Base-by-base conservation (phyloP, 2,113 vertebrate species). In the Indicator indicator region DNA sequence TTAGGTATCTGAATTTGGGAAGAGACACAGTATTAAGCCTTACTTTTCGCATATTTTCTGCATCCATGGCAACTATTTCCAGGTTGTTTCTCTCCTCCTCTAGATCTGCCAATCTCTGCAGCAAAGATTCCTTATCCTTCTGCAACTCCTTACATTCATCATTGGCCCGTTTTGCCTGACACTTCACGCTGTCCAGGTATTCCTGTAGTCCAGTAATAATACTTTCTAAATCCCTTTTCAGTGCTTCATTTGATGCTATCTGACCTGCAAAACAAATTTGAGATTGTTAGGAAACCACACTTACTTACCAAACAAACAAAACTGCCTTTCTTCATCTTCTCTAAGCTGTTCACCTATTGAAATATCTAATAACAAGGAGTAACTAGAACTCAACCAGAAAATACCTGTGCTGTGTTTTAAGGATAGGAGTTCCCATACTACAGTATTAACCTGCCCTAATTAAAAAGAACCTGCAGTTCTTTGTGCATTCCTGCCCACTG, bases 171-270 rank as follows among this genome's bases (percentile, higher is more conserved):
- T 85, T 88, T 56, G 99, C 99, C 96, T 99, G 98, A 63, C 95
- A 94, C 90, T 98, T 99, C 42, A 99, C 96, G 11, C 97, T 97
- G 44, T 97, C 94, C 92, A 99, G 97, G 78, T 99, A 99, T 40
- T 99, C 98, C 90, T 99, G 99, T 48, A 99, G 96, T 18, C 99
- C 99, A 65, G 16, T 78, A 83, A 99, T 99, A 73, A 99, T 97
- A 23, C 98, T 97, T 97, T 99, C 98, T 85, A 99, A 95, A 83
- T 99, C 99, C 76, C 87, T 98, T 96, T 99, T 99, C 58, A 99
- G 97, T 18, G 97, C 98, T 94, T 99, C 99, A 32, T 99, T 99
- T 17, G 98, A 98, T 94, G 98, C 97, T 95, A 99, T 99, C 92
- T 99, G 99, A 96, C 99, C 99, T 99, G 94, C 75, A 91, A 89